Base-by-base conservation (phyloP, 2,888 invertebrate species). In the Byasa hedistus region DNA sequence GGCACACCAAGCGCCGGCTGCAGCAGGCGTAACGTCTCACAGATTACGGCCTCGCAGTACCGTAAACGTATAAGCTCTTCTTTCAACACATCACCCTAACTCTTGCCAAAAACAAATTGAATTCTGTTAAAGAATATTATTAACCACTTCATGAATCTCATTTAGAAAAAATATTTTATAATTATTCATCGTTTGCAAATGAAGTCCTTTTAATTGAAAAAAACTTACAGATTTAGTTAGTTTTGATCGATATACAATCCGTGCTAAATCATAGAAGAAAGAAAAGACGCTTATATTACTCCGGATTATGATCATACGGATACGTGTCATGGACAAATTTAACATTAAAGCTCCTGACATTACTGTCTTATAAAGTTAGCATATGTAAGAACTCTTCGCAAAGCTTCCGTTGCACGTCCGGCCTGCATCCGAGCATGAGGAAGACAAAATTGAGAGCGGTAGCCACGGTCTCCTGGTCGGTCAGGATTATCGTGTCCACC, bases 401-500 rank as follows among this genome's bases (percentile, higher is more conserved):
- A 57, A 88, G 66, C 52, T 83, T 85, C 0, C 82, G 76, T 74
- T 93, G 92, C 22, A 90, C 76, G 32, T 78, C 74, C 2, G 82
- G 79, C 59, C 83, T 78, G 27, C 79, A 79, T 0, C 91, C 92
- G 0, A 92, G 73, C 78, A 90, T 80, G 32, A 91, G 78, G 3
- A 92, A 69, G 0, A 79, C 64, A 71, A 80, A 90, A 69, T 83
- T 82, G 52, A 89, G 71, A 0, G 85, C 83, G 10, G 86, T 76
- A 0, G 92, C 89, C 0, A 87, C 86, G 0, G 92, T 92, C 78
- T 93, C 89, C 77, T 92, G 90, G 22, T 93, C 93, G 0, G 91
- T 94, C 19, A 93, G 79, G 69, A 94, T 92, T 74, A 94, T 92
- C 3, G 93, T 93, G 70, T 93, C 88, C 36, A 94, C 92, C 79